These are phyloP conservation scores for Protobothrops mucrosquamatus DNA, from an alignment of 2,113 vertebrate species.

Conservation along the genomic window DNA sequence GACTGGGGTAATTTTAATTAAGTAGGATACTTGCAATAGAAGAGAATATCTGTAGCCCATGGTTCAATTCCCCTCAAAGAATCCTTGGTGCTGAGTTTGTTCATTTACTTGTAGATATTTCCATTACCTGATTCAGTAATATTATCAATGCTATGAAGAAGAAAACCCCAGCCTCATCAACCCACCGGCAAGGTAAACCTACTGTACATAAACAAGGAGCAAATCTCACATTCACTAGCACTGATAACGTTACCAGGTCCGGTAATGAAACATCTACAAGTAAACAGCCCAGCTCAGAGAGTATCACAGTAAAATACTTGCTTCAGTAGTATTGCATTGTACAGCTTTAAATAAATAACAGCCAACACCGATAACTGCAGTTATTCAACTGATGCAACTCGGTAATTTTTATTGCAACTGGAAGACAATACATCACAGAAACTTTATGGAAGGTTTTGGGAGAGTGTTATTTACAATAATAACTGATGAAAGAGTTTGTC, in stretches of 20 bases:
- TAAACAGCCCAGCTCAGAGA: not conserved
- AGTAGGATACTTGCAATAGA: not conserved
- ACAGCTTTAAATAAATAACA: constrained; percentile 24
- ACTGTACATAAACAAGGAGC: not conserved
- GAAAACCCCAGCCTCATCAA: not conserved
- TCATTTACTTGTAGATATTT: not conserved
- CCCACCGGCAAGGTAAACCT: not conserved
- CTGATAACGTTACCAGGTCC: not conserved
- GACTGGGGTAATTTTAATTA: not conserved
- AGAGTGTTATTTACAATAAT: constrained; percentile 94
- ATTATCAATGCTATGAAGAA: not conserved
- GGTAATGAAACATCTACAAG: not conserved
- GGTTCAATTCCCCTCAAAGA: not conserved
- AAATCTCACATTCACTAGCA: not conserved
- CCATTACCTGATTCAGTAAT: not conserved
- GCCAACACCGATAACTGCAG: constrained; percentile 45
- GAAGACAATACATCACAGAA: constrained; percentile 99
- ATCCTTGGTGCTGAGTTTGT: not conserved
- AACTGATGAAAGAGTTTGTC: constrained; percentile 94
- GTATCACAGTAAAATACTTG: not conserved
- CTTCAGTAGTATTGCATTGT: not conserved
- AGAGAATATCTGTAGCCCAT: not conserved
- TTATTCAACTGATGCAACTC: constrained; percentile 87
- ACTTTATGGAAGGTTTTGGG: constrained; percentile 98
- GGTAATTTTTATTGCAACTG: constrained; percentile 99